phyloP scores from a whole-genome alignment of 2,888 invertebrate genomes.

The Diaprepes abbreviatus region DNA sequence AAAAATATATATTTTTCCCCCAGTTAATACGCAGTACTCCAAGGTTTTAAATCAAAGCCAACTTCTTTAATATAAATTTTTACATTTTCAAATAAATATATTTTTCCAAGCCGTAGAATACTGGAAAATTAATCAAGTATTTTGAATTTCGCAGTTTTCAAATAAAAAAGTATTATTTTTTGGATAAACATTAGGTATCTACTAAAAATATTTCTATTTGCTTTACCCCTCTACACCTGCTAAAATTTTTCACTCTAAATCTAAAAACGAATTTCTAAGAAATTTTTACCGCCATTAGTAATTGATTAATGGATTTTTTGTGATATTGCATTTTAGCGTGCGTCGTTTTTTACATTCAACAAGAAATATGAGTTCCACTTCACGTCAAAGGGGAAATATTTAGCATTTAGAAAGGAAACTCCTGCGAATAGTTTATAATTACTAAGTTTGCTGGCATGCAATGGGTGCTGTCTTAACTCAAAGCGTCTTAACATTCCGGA shows the following conservation, averaged over 20 bases:
- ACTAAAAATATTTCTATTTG: too few species aligned
- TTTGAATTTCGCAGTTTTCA: too few species aligned
- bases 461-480: background rate
- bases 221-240: conserved; percentile 35
- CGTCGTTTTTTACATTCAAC: conserved; percentile 31
- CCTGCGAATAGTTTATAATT: conserved; percentile 1
- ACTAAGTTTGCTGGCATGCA: background rate
- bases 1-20: too few species aligned
- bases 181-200: too few species aligned
- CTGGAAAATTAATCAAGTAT: too few species aligned
- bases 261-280: conserved; percentile 33
- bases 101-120: too few species aligned
- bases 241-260: conserved; percentile 29
- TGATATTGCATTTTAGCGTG: conserved; percentile 37
- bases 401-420: conserved; percentile 10
- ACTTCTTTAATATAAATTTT: too few species aligned
- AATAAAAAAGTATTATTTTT: too few species aligned
- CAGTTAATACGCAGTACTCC: too few species aligned
- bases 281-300: conserved; percentile 34
- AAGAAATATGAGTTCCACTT: conserved; percentile 33
- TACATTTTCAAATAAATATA: too few species aligned
- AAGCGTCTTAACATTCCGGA: background rate
- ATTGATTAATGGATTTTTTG: conserved; percentile 42
- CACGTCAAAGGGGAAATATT: conserved; percentile 36
- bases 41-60: too few species aligned